phyloP scores from a whole-genome alignment of 1,140 invertebrate genomes.

The Acromyrmex heyeri region DNA sequence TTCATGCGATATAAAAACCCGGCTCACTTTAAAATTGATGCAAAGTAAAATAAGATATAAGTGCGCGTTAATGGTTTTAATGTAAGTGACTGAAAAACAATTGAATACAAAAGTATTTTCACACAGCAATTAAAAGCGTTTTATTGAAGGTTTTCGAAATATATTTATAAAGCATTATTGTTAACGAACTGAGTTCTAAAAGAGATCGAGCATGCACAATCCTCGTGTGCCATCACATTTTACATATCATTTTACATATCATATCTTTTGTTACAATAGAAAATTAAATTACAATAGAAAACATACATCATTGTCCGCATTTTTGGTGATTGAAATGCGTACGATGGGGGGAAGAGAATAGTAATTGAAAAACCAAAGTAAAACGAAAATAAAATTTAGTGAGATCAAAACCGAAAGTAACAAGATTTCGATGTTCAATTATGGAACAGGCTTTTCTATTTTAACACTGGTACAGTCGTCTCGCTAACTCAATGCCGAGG shows the following conservation, averaged over 20 bases:
- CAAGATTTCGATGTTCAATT: constrained; percentile 44
- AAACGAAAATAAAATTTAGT: constrained; percentile 53
- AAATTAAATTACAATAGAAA: background rate
- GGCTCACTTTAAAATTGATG: background rate
- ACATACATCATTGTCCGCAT: background rate
- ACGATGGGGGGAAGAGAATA: background rate
- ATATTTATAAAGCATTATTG: background rate
- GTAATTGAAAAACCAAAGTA: constrained; percentile 34
- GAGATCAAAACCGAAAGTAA: constrained; percentile 42
- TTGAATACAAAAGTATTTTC: background rate
- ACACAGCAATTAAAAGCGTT: background rate
- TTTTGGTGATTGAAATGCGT: background rate
- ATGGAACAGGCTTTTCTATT: constrained; percentile 33
- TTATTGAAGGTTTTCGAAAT: background rate
- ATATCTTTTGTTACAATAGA: background rate
- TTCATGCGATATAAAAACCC: constrained; percentile 3
- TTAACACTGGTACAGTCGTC: constrained; percentile 30
- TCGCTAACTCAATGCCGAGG: constrained; percentile 34
- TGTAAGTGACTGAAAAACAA: background rate
- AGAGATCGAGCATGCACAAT: background rate
- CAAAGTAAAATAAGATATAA: constrained; percentile 32
- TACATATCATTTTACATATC: background rate
- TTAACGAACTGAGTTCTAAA: background rate
- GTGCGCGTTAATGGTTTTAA: constrained; percentile 16
- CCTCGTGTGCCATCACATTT: background rate